phyloP scores from a whole-genome alignment of 2,113 vertebrate genomes.

The Sylvilagus bachmani region DNA sequence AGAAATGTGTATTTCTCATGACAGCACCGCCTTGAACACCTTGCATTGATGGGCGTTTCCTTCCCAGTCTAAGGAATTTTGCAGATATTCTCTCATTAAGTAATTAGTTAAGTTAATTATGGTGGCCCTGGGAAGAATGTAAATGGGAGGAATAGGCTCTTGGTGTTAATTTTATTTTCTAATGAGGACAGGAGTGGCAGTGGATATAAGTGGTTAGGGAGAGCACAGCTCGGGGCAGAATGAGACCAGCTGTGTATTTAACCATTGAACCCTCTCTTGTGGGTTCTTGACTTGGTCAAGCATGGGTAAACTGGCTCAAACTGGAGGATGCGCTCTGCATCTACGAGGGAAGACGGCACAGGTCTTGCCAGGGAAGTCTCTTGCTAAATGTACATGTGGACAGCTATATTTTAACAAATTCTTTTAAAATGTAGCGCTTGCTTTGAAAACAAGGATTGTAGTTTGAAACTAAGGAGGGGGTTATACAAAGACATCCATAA shows the following conservation, averaged over 20 bases:
- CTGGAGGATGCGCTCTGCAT: background rate
- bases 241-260: background rate
- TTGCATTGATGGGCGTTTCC: background rate
- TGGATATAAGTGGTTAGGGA: background rate
- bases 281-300: background rate
- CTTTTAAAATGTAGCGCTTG: background rate
- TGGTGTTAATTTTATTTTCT: conserved; percentile 42
- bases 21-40: background rate
- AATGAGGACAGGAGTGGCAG: background rate
- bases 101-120: conserved; percentile 25
- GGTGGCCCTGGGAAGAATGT: conserved; percentile 2
- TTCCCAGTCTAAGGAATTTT: background rate
- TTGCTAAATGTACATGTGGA: background rate
- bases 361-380: background rate
- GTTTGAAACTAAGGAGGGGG: background rate
- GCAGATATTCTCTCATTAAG: background rate
- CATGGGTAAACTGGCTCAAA: background rate
- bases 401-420: background rate
- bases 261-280: too few relatives aligned
- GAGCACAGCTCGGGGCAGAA: background rate
- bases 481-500: background rate
- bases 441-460: background rate
- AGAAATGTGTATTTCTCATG: background rate
- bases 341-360: background rate
- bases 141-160: background rate